Percentiles rank a stretch among this genome's conserved stretches.
Evolutionary conservation across 2,113 vertebrate genomes (phyloP).

Genomic region (Callaeas wilsoni): DNA sequence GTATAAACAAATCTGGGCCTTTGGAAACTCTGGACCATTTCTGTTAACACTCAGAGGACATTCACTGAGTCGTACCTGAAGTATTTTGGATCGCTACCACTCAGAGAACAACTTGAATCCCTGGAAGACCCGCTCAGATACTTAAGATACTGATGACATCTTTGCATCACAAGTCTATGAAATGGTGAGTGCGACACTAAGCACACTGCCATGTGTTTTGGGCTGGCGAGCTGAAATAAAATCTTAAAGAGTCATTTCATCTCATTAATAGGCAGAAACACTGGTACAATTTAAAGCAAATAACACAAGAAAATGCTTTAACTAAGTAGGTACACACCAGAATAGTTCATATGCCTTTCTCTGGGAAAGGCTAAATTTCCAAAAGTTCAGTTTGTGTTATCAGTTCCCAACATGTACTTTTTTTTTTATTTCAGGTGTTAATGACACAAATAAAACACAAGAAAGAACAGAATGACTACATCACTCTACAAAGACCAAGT

Average conservation of each 20-base stretch:
- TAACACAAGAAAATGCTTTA: not conserved
- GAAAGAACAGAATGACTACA: not conserved
- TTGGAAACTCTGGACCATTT: slow-evolving; percentile 72
- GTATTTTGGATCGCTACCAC: slow-evolving; percentile 52
- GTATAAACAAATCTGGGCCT: slow-evolving; percentile 75
- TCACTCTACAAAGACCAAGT: not conserved
- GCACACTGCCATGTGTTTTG: not conserved
- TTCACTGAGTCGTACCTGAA: slow-evolving; percentile 59
- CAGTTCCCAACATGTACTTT: not conserved
- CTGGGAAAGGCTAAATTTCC: not conserved
- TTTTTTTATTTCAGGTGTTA: not conserved
- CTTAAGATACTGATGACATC: not conserved
- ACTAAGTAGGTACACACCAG: not conserved
- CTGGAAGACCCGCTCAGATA: slow-evolving; percentile 54
- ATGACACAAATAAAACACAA: not conserved
- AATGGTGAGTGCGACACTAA: not conserved
- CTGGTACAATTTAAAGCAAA: not conserved
- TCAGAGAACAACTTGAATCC: slow-evolving; percentile 51
- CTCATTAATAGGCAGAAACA: not conserved
- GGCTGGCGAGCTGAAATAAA: slow-evolving; percentile 12
- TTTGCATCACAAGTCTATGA: not conserved
- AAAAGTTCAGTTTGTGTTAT: not conserved
- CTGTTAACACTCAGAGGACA: slow-evolving; percentile 74
- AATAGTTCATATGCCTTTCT: not conserved
- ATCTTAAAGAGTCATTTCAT: not conserved